A percentile compares a stretch with the other conserved stretches of the same genome.
Conservation (phyloP, 92 coral and sea anemone species). For the Actinernus sp. region DNA sequence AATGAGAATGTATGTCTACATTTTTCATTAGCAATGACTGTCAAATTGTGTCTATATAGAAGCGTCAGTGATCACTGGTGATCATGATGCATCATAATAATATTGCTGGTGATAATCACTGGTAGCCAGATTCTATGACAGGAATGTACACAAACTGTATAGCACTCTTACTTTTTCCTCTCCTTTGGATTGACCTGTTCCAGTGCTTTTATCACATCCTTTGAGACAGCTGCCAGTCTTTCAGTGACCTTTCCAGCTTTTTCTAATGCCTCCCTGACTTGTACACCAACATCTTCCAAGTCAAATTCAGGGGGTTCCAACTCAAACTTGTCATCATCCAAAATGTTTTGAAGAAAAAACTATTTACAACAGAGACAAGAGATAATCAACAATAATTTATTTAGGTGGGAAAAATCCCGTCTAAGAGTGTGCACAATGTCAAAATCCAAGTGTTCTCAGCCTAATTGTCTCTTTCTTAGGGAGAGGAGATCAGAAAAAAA, state of each 20-base stretch:
- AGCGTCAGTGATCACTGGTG: too few relatives aligned
- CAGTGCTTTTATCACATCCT: constrained; percentile 92
- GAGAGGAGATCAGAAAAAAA: too few relatives aligned
- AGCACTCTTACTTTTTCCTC: constrained; percentile 91
- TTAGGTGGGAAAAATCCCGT: not conserved
- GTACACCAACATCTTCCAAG: constrained; percentile 77
- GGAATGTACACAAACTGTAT: too few relatives aligned
- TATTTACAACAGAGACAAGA: constrained; percentile 14
- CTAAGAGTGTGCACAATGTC: too few relatives aligned
- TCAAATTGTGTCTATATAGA: too few relatives aligned
- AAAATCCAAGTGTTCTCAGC: too few relatives aligned
- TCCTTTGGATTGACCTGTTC: constrained; percentile 94
- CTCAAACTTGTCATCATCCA: constrained; percentile 75
- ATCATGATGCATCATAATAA: too few relatives aligned
- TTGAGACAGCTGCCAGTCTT: constrained; percentile 82
- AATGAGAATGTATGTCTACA: too few relatives aligned
- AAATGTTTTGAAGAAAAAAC: constrained; percentile 83
- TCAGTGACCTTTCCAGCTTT: constrained; percentile 89
- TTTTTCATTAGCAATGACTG: too few relatives aligned
- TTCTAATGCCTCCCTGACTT: constrained; percentile 92
- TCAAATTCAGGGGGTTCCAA: constrained; percentile 94
- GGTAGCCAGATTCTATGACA: too few relatives aligned
- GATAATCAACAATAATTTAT: not conserved
- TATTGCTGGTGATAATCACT: too few relatives aligned
- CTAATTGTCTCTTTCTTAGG: too few relatives aligned